Evolutionary conservation across 2,113 vertebrate genomes (phyloP).

Genomic region (Gorilla gorilla): DNA sequence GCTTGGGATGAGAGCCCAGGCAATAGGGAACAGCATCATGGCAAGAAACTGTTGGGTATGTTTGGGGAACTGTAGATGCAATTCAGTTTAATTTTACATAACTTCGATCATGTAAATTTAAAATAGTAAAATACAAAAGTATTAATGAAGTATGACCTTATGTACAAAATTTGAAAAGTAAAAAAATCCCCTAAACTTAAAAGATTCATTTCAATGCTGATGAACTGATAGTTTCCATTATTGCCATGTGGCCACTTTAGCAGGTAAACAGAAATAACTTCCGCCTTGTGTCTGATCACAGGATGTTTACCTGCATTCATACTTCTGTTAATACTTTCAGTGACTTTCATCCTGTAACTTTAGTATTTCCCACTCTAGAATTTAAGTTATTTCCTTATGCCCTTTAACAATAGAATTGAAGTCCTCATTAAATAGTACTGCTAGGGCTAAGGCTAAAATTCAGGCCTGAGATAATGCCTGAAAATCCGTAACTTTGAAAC

Average conservation of each 20-base stretch:
- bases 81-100: neutral
- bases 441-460: constrained; percentile 20
- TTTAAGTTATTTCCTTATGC: neutral
- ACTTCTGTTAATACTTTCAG: neutral
- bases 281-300: fast-evolving
- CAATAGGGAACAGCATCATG: neutral
- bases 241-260: neutral
- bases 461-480: neutral
- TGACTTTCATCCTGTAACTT: neutral
- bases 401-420: neutral
- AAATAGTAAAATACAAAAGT: neutral
- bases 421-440: neutral
- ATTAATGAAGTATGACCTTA: neutral
- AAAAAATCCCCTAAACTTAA: neutral
- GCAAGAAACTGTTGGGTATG: neutral
- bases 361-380: neutral
- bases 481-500: constrained; percentile 21
- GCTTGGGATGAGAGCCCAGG: neutral
- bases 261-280: neutral
- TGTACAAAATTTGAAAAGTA: neutral
- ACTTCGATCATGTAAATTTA: neutral
- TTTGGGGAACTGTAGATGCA: neutral
- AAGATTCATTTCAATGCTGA: neutral
- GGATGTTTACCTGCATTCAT: neutral
- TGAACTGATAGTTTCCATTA: neutral